Conservation (phyloP, 2,797 vertebrate species). For the Morus bassanus region DNA sequence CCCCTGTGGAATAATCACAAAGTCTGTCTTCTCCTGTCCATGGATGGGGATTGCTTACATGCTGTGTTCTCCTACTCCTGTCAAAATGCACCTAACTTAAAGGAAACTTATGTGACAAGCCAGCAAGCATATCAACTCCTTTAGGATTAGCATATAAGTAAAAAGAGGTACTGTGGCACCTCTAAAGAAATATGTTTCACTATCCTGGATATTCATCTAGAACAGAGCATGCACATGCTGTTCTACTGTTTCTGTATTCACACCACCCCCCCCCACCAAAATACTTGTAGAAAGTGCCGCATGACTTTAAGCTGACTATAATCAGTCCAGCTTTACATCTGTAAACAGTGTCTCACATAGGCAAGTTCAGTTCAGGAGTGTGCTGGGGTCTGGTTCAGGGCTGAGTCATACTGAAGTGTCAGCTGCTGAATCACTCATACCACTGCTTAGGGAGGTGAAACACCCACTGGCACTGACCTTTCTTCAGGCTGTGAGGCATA, state of each 20-base stretch:
- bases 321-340: not conserved
- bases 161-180: not conserved
- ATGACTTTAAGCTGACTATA: not conserved
- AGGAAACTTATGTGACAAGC: not conserved
- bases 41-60: not conserved
- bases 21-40: not conserved
- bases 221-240: not conserved
- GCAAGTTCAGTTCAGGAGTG: not conserved
- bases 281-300: not conserved
- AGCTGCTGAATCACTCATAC: not conserved
- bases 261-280: not conserved
- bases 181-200: not conserved
- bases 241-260: not conserved
- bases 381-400: not conserved
- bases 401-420: not conserved
- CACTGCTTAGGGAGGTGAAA: not conserved
- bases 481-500: not conserved
- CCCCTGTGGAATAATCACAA: not conserved
- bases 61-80: not conserved
- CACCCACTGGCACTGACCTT: slow-evolving; percentile 21
- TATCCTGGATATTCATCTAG: not conserved
- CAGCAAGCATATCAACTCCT: not conserved
- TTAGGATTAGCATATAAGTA: not conserved
- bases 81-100: not conserved
- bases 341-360: not conserved